Percentiles rank a stretch among this genome's conserved stretches.
Conservation (phyloP, 2,113 vertebrate genomes). For the Otocyon megalotis region DNA sequence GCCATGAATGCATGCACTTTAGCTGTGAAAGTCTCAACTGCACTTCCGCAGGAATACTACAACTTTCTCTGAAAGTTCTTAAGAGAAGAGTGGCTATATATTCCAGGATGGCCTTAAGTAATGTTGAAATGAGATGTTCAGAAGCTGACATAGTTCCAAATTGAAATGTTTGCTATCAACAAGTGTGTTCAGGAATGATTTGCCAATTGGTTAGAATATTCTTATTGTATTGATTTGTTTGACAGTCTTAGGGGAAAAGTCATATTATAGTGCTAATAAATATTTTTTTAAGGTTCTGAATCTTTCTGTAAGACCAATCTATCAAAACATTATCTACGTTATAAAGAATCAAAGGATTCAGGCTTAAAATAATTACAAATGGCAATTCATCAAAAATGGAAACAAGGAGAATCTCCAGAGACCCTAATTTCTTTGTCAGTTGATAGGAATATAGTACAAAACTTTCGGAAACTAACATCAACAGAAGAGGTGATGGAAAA, state of each 20-base stretch:
- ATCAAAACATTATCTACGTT: background rate
- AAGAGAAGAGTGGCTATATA: background rate
- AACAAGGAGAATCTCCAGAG: background rate
- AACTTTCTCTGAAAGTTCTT: background rate
- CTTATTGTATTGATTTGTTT: background rate
- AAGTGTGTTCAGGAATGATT: background rate
- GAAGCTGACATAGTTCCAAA: background rate
- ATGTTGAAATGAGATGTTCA: background rate
- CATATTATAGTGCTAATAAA: background rate
- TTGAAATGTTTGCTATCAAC: background rate
- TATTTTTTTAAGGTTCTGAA: slow-evolving; percentile 25
- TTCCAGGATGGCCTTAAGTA: background rate
- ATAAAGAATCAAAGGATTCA: slow-evolving; percentile 6
- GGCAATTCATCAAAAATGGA: background rate
- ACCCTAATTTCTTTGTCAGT: background rate
- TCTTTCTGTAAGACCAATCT: background rate
- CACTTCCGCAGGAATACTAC: background rate
- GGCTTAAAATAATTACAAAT: background rate
- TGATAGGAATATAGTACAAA: background rate
- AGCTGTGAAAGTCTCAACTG: background rate
- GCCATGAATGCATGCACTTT: background rate
- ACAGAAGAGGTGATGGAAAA: background rate
- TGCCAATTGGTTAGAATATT: background rate
- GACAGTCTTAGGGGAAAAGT: background rate
- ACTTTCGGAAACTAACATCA: background rate